Evolutionary conservation across 2,113 vertebrate genomes (phyloP).

Genomic region (Desmodus rotundus): DNA sequence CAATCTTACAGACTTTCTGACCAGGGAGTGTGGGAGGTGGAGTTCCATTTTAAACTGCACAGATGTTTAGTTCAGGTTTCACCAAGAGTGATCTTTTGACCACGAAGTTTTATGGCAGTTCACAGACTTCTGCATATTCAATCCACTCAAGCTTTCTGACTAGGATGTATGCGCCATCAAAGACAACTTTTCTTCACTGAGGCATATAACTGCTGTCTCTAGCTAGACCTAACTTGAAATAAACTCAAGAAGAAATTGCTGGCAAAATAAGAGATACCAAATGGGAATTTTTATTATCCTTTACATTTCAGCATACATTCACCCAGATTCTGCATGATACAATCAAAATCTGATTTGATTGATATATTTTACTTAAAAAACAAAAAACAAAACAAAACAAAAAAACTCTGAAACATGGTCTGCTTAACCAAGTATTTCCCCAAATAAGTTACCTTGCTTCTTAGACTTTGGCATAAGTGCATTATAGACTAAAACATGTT

Average conservation of each 20-base stretch:
- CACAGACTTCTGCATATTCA: neutral
- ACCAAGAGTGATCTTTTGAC: neutral
- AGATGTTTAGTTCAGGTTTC: conserved; percentile 22
- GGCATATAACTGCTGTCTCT: neutral
- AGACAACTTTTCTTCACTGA: neutral
- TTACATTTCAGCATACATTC: neutral
- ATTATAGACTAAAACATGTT: neutral
- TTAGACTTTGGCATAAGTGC: neutral
- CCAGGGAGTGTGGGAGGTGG: neutral
- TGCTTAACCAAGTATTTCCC: neutral
- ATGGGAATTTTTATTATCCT: neutral
- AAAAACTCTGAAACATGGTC: neutral
- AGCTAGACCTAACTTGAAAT: neutral
- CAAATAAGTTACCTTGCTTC: neutral
- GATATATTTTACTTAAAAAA: neutral
- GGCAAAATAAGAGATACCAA: neutral
- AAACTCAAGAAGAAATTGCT: neutral
- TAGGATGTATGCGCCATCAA: neutral
- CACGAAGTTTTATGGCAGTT: neutral
- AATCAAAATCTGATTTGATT: neutral
- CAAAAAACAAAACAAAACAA: neutral
- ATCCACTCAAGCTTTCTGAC: neutral
- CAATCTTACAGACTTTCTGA: conserved; percentile 30
- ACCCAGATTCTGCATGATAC: neutral
- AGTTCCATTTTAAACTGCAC: conserved; percentile 34